Conservation (phyloP, 2,113 vertebrate species). For the Misgurnus anguillicaudatus region DNA sequence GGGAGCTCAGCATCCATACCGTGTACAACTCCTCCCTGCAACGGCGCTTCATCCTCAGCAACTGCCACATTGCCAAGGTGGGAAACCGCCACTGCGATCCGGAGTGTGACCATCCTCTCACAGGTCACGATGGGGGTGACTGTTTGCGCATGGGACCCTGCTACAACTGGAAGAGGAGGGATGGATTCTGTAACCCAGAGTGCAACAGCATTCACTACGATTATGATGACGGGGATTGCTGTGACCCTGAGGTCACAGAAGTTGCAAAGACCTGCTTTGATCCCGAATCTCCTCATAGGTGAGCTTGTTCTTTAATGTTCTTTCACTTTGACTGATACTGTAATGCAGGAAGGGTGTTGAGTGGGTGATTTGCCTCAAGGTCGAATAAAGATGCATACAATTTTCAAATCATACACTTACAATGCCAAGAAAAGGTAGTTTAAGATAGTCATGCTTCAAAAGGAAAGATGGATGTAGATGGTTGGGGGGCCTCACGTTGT, state of each 20-base stretch:
- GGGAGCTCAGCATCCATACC: conserved; percentile 79
- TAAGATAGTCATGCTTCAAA: no score
- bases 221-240: conserved; percentile 96
- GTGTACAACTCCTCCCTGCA: conserved; percentile 85
- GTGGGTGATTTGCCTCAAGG: no score
- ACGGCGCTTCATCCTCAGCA: conserved; percentile 82
- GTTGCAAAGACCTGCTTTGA: conserved; percentile 92
- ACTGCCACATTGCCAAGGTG: conserved; percentile 90
- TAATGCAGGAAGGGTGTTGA: not conserved
- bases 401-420: no score
- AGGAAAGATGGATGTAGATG: no score
- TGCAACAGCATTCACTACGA: conserved; percentile 94
- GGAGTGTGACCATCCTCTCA: conserved; percentile 90
- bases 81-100: conserved; percentile 92
- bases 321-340: not conserved
- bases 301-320: conserved; percentile 54
- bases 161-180: conserved; percentile 88
- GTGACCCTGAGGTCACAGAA: conserved; percentile 78
- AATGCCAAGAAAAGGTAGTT: no score
- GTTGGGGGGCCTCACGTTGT: no score
- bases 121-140: conserved; percentile 90
- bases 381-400: no score
- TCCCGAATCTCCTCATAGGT: conserved; percentile 90
- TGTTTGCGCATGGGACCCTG: conserved; percentile 84
- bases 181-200: conserved; percentile 86